Conservation (phyloP, 2,797 vertebrate species). For the Cichlasoma orientale region DNA sequence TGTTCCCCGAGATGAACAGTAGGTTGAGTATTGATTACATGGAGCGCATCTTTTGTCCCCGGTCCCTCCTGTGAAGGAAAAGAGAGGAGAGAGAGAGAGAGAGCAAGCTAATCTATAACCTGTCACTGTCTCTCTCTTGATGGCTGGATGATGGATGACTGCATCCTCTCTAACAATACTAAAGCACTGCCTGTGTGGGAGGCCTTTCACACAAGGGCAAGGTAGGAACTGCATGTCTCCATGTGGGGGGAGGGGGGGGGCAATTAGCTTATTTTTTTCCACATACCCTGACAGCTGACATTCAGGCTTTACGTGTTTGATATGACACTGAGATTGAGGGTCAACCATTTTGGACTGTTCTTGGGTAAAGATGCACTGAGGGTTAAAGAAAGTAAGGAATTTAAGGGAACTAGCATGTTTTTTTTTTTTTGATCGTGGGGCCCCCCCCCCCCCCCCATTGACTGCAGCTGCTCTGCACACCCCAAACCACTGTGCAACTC, state of each 20-base stretch:
- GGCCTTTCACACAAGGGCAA: slow-evolving; percentile 43
- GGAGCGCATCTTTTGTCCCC: slow-evolving; percentile 35
- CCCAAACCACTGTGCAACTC: slow-evolving; percentile 21
- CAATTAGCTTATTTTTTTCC: slow-evolving; percentile 30
- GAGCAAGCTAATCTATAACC: slow-evolving; percentile 64
- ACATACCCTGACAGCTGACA: slow-evolving; percentile 50
- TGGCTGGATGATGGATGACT: slow-evolving; percentile 77
- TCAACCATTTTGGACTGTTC: background rate
- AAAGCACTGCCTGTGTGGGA: slow-evolving; percentile 56
- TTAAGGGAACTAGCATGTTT: background rate
- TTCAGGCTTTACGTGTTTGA: slow-evolving; percentile 8
- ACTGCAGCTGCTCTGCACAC: background rate
- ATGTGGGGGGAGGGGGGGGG: background rate
- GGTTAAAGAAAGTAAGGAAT: background rate
- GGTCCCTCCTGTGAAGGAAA: background rate
- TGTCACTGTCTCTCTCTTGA: slow-evolving; percentile 72
- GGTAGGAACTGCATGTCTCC: slow-evolving; percentile 22
- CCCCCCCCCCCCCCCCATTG: background rate
- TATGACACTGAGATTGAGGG: background rate
- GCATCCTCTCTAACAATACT: slow-evolving; percentile 66
- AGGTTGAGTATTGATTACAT: slow-evolving; percentile 51
- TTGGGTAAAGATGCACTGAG: background rate
- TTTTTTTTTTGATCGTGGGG: background rate
- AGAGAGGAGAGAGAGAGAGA: slow-evolving; percentile 12
- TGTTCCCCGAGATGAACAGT: slow-evolving; percentile 29